Evolutionary conservation across 2,797 vertebrate genomes (phyloP).

Genomic region (Florisuga fusca): DNA sequence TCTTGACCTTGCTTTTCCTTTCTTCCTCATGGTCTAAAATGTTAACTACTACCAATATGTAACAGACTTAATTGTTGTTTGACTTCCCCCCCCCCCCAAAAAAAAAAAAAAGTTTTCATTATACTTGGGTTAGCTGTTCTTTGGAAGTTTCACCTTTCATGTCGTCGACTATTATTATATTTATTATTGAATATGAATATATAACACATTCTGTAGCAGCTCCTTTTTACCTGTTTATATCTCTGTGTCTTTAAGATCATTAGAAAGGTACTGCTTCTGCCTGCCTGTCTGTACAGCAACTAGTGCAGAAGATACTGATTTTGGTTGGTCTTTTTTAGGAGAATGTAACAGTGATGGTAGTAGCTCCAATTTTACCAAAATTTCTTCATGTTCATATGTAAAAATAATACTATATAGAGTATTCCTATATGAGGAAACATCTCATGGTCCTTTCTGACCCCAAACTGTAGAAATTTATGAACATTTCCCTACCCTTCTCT

Average conservation of each 20-base stretch:
- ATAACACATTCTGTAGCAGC: neutral
- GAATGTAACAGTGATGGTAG: neutral
- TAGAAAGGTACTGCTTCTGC: neutral
- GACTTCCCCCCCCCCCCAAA: neutral
- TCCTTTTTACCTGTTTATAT: neutral
- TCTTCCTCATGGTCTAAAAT: neutral
- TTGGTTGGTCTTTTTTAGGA: neutral
- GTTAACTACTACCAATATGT: neutral
- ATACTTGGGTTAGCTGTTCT: neutral
- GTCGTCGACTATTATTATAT: neutral
- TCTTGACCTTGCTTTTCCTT: neutral
- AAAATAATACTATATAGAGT: neutral
- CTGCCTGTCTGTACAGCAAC: neutral
- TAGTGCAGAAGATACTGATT: neutral
- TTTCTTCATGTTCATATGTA: neutral
- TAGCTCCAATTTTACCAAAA: neutral
- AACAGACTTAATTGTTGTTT: neutral
- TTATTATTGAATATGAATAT: neutral
- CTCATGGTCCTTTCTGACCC: neutral
- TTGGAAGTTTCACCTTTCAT: neutral
- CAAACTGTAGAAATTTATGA: neutral
- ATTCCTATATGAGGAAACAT: neutral
- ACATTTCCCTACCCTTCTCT: neutral
- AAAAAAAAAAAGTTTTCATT: neutral
- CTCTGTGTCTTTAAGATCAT: neutral